These are phyloP conservation scores for Amiota minor DNA, from an alignment of 2,888 invertebrate species.

Conservation along the genomic window DNA sequence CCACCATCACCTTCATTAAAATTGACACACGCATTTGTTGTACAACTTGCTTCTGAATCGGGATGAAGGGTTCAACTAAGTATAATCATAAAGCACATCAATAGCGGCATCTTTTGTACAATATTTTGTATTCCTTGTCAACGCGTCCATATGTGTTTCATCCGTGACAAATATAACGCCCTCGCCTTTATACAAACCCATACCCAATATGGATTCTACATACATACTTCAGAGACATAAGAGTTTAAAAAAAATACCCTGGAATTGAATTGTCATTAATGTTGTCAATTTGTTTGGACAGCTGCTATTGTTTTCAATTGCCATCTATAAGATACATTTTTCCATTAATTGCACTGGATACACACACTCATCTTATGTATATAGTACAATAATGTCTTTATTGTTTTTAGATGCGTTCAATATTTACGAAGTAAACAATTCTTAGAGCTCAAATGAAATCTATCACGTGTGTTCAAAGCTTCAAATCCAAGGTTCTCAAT, in stretches of 20 bases:
- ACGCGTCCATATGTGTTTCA: neutral
- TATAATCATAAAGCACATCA: no score
- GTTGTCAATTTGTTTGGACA: conserved; percentile 50
- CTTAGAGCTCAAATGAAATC: no score
- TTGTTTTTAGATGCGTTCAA: no score
- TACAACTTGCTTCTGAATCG: neutral
- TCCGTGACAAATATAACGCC: conserved; percentile 14
- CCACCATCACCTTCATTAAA: conserved; percentile 1
- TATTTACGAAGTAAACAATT: no score
- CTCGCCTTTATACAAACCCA: neutral
- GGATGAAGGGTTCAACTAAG: no score
- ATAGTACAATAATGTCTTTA: no score
- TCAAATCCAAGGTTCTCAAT: no score
- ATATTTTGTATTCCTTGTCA: neutral
- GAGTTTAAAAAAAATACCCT: neutral
- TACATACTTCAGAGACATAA: no score
- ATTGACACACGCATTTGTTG: neutral
- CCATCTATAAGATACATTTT: neutral
- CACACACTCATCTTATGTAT: no score
- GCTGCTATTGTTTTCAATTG: conserved; percentile 46
- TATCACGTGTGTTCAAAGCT: no score
- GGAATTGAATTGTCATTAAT: conserved; percentile 49
- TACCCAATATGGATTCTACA: no score
- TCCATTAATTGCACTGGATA: conserved; percentile 1
- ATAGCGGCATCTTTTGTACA: neutral